Evolutionary conservation across 2,113 vertebrate species (phyloP), one percentile per base, ranked within the genome.

Genomic region (Brachypodius melanocephalos): DNA sequence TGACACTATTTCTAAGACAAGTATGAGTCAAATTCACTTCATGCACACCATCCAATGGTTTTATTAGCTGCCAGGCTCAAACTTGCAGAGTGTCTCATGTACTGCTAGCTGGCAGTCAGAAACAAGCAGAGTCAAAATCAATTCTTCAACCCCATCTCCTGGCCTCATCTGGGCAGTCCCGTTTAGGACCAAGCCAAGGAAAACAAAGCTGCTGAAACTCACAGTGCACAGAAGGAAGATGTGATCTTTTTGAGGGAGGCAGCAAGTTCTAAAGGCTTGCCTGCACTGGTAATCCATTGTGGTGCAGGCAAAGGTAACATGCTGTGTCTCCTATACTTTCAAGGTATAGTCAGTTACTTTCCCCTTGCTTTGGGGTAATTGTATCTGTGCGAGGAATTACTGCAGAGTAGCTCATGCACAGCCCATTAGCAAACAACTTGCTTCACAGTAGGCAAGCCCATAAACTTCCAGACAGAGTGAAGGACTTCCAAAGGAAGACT

Each of bases 121-220:
- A 89, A 61, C 0, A 3, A 76, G 42, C 43, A 49, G 57, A 77
- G 61, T 38, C 43, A 88, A 86, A 93, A 58, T 8, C 61, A 55
- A 16, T 88, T 95, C 73, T 84, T 83, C 55, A 93, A 86, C 88
- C 90, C 82, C 88, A 90, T 65, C 93, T 96, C 76, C 78, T 91
- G 91, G 91, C 67, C 68, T 92, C 75, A 55, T 62, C 48, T 42
- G 19, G 38, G 51, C 46, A 78, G 74, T 38, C 58, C 19, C 1
- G 0, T 31, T 69, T 29, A 66, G 24, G 57, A 65, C 1, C 5
- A 32, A 54, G 45, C 46, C 4, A 8, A 68, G 74, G 78, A n/a
- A 83, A 90, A 75, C 0, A 2, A 75, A 73, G 49, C 42, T 83
- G 54, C 34, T 73, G 42, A 66, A 88, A 73, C 29, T 67, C 29